Percentiles rank a stretch among this genome's conserved stretches.
phyloP scores from a whole-genome alignment of 2,113 vertebrate genomes.

The Alethe diademata region DNA sequence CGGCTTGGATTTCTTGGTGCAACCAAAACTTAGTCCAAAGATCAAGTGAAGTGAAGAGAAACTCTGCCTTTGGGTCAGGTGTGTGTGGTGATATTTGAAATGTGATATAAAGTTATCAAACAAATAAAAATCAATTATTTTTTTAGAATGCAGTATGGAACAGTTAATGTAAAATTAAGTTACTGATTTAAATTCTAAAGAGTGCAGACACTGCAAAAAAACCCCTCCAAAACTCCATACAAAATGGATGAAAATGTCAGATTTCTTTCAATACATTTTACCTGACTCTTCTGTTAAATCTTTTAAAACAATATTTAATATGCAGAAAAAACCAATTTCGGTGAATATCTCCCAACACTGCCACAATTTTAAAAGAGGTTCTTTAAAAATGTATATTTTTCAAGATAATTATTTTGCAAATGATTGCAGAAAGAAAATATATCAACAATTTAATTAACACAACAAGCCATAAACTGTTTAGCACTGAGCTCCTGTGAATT shows the following conservation, averaged over 20 bases:
- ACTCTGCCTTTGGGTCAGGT: background rate
- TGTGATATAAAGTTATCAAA: background rate
- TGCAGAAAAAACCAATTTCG: conserved; percentile 10
- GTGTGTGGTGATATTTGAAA: background rate
- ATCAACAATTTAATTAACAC: conserved; percentile 76
- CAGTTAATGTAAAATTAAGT: background rate
- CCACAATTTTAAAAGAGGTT: conserved; percentile 35
- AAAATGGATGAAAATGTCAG: background rate
- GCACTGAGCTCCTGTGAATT: conserved; percentile 75
- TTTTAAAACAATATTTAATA: conserved; percentile 15
- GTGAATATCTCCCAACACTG: background rate
- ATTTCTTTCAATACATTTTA: background rate
- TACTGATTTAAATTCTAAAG: background rate
- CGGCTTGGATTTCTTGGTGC: background rate
- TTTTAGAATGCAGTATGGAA: background rate
- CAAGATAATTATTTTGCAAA: conserved; percentile 69
- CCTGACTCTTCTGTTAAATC: background rate
- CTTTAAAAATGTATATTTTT: conserved; percentile 70
- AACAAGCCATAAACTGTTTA: conserved; percentile 81
- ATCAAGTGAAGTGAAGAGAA: background rate
- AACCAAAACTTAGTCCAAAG: background rate
- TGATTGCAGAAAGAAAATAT: conserved; percentile 70
- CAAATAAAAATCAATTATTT: background rate
- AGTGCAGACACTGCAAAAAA: background rate
- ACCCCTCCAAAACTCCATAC: background rate